Evolutionary conservation across 2,888 invertebrate genomes (phyloP).

Genomic region (Acleris emargana): DNA sequence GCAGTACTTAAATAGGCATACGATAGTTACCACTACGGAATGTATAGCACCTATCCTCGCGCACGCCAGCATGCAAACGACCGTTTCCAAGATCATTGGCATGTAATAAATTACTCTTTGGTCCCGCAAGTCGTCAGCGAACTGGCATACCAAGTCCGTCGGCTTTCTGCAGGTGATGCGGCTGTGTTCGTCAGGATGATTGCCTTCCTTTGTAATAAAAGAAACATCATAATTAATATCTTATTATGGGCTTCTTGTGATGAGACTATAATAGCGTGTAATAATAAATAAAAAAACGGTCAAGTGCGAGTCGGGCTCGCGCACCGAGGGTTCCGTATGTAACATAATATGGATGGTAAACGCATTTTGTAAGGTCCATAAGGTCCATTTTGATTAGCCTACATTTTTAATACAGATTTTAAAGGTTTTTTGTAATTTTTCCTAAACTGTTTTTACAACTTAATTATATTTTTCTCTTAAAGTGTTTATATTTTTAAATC

Average conservation of each 20-base stretch:
- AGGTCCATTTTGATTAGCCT: no score
- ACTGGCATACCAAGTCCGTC: constrained; percentile 94
- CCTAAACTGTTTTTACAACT: no score
- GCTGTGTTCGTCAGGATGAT: constrained; percentile 96
- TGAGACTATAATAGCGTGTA: no score
- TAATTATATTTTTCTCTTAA: no score
- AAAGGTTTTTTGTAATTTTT: no score
- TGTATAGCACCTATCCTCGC: constrained; percentile 98
- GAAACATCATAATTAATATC: neutral
- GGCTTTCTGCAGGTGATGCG: constrained; percentile 95
- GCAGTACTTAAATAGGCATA: neutral
- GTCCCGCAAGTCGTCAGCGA: constrained; percentile 94
- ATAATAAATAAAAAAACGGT: no score
- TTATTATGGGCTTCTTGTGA: neutral
- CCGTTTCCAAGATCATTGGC: constrained; percentile 99
- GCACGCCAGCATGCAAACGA: constrained; percentile 97
- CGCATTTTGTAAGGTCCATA: no score
- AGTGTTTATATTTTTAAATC: no score
- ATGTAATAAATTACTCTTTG: constrained; percentile 97
- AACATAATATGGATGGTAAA: no score
- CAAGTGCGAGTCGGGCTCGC: no score
- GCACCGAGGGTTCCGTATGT: no score
- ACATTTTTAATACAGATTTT: no score
- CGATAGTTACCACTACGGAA: constrained; percentile 93
- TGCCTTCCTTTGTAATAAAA: constrained; percentile 93